Conservation (phyloP, 2,888 invertebrate species). For the Parnassius mnemosyne region DNA sequence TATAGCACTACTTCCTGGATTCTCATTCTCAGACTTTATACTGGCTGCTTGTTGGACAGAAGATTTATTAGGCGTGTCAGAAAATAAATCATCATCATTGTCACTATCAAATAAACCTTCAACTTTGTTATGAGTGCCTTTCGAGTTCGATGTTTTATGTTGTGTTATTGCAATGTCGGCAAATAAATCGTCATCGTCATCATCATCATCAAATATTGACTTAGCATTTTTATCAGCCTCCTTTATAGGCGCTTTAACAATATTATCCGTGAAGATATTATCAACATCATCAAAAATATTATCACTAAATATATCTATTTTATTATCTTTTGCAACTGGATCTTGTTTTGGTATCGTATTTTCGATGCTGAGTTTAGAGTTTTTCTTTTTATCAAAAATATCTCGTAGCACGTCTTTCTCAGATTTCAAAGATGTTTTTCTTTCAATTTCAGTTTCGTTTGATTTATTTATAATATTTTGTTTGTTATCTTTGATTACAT, state of each 20-base stretch:
- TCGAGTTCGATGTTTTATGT: constrained; percentile 25
- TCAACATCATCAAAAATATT: constrained; percentile 73
- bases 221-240: constrained; percentile 39
- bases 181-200: constrained; percentile 63
- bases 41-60: constrained; percentile 2
- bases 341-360: constrained; percentile 26
- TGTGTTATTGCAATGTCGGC: constrained; percentile 46
- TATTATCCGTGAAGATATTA: constrained; percentile 62
- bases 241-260: constrained; percentile 45
- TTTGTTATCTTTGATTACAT: not conserved
- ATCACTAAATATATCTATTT: constrained; percentile 63
- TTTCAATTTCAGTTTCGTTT: constrained; percentile 15
- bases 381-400: constrained; percentile 28
- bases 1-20: not conserved
- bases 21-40: not conserved
- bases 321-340: constrained; percentile 31
- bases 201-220: constrained; percentile 61
- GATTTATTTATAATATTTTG: not conserved
- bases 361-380: constrained; percentile 30
- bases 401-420: constrained; percentile 27
- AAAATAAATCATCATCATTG: constrained; percentile 36
- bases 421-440: not conserved
- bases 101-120: constrained; percentile 51
- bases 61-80: constrained; percentile 16
- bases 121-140: constrained; percentile 29